Base-by-base conservation (phyloP, 2,888 invertebrate genomes). In the Clitarchus hookeri region DNA sequence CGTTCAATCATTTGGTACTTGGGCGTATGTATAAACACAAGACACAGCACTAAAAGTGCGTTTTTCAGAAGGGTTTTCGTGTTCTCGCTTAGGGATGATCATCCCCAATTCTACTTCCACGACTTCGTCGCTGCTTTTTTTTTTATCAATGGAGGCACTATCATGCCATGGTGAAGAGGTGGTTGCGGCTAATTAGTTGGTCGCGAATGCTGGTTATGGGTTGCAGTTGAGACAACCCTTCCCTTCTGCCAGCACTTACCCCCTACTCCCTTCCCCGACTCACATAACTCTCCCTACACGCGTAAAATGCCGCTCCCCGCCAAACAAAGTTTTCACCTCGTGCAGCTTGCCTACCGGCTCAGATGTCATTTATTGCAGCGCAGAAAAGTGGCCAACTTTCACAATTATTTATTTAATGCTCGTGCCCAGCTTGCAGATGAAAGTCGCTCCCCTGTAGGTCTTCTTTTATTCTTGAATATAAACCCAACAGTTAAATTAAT, bases 151-250 rank as follows among this genome's bases (percentile, higher is more conserved):
- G 65, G 16, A 65, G 65, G 65, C 65, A 65, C 65, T 65, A 65
- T 65, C 65, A 65, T 65, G 1, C 23, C 65, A 16, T 65, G 19
- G 65, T 19, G 19, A n/a, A 53, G 65, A 65, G 65, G 65, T 65
- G 65, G 65, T 65, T 23, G 65, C 8, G 65, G n/a, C 12, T 65
- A 65, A 65, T 65, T 65, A 65, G 19, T 11, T 82, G 82, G 82
- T 36, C 82, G 82, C 82, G 82, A 82, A 36, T 82, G 82, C 27
- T 82, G 82, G 82, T 82, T 82, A 82, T 82, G 82, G 82, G 82
- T 23, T 82, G 36, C 82, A 82, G 82, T 82, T 36, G 82, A 23
- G 82, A 19, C 82, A 82, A 82, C 82, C 82, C 82, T 82, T 82
- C 82, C 82, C n/a, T 65, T 65, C 65, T 23, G 65, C 23, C 65